These are phyloP conservation scores for Coelopa frigida DNA, from an alignment of 1,140 invertebrate species.

Conservation along the genomic window DNA sequence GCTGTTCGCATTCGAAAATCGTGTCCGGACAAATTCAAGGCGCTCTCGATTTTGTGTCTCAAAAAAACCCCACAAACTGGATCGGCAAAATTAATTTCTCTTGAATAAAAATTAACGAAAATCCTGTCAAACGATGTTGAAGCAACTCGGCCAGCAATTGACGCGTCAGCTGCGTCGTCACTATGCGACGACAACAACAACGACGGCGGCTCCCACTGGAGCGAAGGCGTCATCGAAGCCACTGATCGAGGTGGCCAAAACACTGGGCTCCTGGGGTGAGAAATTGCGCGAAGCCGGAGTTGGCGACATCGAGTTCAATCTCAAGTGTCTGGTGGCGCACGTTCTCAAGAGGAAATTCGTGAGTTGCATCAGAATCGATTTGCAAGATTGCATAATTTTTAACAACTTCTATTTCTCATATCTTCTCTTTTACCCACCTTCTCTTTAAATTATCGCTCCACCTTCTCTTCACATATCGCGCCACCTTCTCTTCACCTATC, in stretches of 20 bases:
- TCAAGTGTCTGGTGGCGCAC: constrained; percentile 44
- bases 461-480: not conserved
- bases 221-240: not conserved
- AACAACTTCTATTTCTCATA: too few species aligned
- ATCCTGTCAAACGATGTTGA: too few species aligned
- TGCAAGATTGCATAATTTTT: not conserved
- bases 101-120: too few species aligned
- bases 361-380: too few species aligned
- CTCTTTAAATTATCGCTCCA: too few species aligned
- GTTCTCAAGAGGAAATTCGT: constrained; percentile 41
- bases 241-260: constrained; percentile 21
- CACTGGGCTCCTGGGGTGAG: constrained; percentile 30
- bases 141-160: constrained; percentile 9
- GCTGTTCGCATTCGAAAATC: too few species aligned
- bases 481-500: too few species aligned
- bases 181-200: not conserved
- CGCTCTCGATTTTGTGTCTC: too few species aligned
- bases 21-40: too few species aligned
- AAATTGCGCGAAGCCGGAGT: constrained; percentile 38
- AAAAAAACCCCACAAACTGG: too few species aligned
- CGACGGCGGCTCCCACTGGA: not conserved
- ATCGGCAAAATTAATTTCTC: too few species aligned
- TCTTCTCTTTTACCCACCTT: too few species aligned
- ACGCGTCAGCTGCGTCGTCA: not conserved
- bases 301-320: constrained; percentile 38